Evolutionary conservation across 2,113 vertebrate genomes (phyloP).

Genomic region (Tiliqua scincoides): DNA sequence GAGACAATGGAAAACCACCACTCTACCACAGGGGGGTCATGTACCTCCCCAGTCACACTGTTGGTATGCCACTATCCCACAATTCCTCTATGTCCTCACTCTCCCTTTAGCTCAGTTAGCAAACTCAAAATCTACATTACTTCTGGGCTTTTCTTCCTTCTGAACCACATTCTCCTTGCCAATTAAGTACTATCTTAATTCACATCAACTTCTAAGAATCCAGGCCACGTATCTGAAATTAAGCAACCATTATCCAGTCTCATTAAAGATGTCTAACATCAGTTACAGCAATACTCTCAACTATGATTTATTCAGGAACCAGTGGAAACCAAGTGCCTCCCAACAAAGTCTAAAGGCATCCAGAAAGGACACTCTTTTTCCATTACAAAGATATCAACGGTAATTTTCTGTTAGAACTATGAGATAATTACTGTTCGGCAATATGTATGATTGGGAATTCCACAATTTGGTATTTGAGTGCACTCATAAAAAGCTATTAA

Average conservation of each 20-base stretch:
- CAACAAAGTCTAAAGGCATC: neutral
- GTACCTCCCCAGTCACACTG: too few species aligned
- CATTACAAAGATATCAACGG: neutral
- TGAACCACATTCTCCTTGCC: constrained; percentile 6
- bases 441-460: neutral
- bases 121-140: constrained; percentile 45
- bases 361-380: neutral
- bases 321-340: neutral
- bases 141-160: constrained; percentile 33
- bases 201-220: constrained; percentile 40
- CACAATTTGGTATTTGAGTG: neutral
- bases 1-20: too few species aligned
- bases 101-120: constrained; percentile 38
- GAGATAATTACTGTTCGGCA: neutral
- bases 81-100: constrained; percentile 38
- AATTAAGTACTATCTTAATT: constrained; percentile 41
- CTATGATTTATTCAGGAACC: constrained; percentile 13
- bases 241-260: neutral
- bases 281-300: neutral
- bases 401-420: neutral
- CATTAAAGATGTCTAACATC: neutral
- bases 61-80: too few species aligned
- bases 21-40: too few species aligned
- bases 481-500: constrained; percentile 16
- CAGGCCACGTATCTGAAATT: constrained; percentile 21